A percentile compares a stretch with the other conserved stretches of the same genome.
phyloP scores from a whole-genome alignment of 1,140 invertebrate species.

The Leptinotarsa undecemlineata region DNA sequence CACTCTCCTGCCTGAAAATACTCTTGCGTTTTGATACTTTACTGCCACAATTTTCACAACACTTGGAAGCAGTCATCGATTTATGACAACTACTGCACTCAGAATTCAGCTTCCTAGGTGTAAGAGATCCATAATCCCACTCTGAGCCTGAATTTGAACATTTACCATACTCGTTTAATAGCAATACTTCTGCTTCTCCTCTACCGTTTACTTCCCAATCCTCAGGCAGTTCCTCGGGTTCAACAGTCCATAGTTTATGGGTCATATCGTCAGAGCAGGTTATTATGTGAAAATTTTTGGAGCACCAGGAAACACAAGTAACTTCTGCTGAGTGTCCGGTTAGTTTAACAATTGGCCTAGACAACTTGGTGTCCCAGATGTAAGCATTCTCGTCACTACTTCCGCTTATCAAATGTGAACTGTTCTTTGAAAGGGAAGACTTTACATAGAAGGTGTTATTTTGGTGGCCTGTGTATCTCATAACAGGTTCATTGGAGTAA shows the following conservation, averaged over 20 bases:
- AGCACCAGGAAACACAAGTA: slow-evolving; percentile 80
- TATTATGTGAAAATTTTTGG: slow-evolving; percentile 63
- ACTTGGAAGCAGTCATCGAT: slow-evolving; percentile 22
- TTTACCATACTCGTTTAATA: slow-evolving; percentile 22
- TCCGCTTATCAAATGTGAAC: slow-evolving; percentile 78
- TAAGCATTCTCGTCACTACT: slow-evolving; percentile 83
- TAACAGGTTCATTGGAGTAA: slow-evolving; percentile 67
- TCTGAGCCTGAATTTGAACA: background rate
- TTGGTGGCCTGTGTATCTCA: slow-evolving; percentile 69
- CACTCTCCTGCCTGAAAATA: slow-evolving; percentile 29
- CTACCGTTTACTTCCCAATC: slow-evolving; percentile 57
- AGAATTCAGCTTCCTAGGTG: slow-evolving; percentile 37
- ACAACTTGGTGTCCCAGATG: slow-evolving; percentile 75
- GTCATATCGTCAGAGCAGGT: slow-evolving; percentile 81
- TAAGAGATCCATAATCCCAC: background rate
- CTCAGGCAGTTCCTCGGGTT: slow-evolving; percentile 59
- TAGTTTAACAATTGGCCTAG: slow-evolving; percentile 68
- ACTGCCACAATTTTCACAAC: slow-evolving; percentile 43
- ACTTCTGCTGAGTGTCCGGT: slow-evolving; percentile 80
- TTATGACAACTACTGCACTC: slow-evolving; percentile 39
- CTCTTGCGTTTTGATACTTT: slow-evolving; percentile 34
- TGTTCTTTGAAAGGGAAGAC: slow-evolving; percentile 76
- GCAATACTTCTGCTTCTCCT: slow-evolving; percentile 61
- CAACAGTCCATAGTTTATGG: slow-evolving; percentile 76
- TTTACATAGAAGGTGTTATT: slow-evolving; percentile 84